phyloP scores from a whole-genome alignment of 1,140 invertebrate genomes.

The Micrasema longulum region DNA sequence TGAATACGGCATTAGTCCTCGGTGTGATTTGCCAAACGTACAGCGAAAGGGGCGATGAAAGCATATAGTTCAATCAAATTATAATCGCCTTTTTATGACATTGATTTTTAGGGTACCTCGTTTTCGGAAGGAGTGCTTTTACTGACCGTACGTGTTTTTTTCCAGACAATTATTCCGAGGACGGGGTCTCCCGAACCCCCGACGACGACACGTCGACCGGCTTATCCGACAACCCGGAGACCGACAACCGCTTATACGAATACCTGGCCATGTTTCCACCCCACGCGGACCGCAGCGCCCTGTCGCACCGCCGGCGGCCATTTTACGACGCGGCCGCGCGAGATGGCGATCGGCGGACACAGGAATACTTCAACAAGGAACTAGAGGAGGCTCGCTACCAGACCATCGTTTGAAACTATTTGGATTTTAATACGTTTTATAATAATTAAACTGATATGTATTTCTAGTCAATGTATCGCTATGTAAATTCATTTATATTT shows the following conservation, averaged over 20 bases:
- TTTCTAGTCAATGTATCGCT: background rate
- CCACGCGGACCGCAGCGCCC: background rate
- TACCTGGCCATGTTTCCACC: slow-evolving; percentile 30
- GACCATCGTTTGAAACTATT: slow-evolving; percentile 19
- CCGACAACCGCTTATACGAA: slow-evolving; percentile 22
- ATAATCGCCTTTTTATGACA: too few relatives aligned
- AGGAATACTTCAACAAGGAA: slow-evolving; percentile 29
- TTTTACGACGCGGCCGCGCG: slow-evolving; percentile 1
- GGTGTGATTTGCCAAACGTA: too few relatives aligned
- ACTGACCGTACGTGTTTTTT: too few relatives aligned
- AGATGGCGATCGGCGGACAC: background rate
- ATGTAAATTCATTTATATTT: background rate
- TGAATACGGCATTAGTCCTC: too few relatives aligned
- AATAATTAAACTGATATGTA: background rate
- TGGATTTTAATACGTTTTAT: too few relatives aligned
- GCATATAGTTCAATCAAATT: too few relatives aligned
- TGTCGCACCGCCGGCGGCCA: slow-evolving; percentile 21
- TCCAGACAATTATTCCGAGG: too few relatives aligned
- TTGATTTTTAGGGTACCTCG: too few relatives aligned
- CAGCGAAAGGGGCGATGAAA: too few relatives aligned
- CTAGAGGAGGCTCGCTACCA: slow-evolving; percentile 37
- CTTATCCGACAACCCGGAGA: slow-evolving; percentile 1
- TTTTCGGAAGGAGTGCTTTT: too few relatives aligned
- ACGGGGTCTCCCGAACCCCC: background rate
- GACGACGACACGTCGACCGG: background rate